A percentile compares a stretch with the other conserved stretches of the same genome.
phyloP scores from a whole-genome alignment of 2,113 vertebrate genomes.

The Galeopterus variegatus region DNA sequence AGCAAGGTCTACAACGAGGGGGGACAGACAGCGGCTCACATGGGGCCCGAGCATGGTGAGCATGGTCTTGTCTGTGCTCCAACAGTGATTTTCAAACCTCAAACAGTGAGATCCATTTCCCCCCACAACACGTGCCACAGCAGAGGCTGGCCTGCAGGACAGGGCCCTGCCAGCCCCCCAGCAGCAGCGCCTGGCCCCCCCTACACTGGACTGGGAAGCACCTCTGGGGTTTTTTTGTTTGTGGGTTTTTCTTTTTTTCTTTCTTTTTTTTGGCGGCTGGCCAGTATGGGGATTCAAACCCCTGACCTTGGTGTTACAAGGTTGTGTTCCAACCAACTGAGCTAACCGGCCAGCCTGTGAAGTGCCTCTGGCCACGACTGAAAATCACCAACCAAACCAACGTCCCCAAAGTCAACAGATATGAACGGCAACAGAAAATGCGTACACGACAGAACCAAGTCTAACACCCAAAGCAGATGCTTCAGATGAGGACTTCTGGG shows the following conservation, averaged over 20 bases:
- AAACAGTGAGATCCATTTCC: neutral
- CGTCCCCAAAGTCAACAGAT: neutral
- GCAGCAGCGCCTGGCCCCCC: rapidly evolving
- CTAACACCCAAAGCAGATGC: neutral
- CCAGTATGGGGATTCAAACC: too few species aligned
- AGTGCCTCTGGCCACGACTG: too few species aligned
- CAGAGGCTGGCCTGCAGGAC: neutral
- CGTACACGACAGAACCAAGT: rapidly evolving
- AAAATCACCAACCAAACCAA: neutral
- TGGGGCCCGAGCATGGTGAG: too few species aligned
- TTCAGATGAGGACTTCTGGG: neutral
- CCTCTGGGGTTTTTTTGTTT: too few species aligned
- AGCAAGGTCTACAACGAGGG: constrained; percentile 91
- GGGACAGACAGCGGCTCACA: neutral
- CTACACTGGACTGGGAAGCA: neutral
- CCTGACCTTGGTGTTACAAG: too few species aligned
- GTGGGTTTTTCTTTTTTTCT: too few species aligned
- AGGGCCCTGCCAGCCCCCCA: rapidly evolving
- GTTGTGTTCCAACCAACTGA: too few species aligned
- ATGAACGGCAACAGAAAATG: rapidly evolving
- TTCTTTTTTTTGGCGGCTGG: too few species aligned
- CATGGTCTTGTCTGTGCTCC: rapidly evolving
- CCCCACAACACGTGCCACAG: rapidly evolving
- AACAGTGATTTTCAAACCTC: rapidly evolving
- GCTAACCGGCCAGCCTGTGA: too few species aligned